These are phyloP conservation scores for Perdita meconis DNA, from an alignment of 2,888 invertebrate genomes.

Conservation along the genomic window DNA sequence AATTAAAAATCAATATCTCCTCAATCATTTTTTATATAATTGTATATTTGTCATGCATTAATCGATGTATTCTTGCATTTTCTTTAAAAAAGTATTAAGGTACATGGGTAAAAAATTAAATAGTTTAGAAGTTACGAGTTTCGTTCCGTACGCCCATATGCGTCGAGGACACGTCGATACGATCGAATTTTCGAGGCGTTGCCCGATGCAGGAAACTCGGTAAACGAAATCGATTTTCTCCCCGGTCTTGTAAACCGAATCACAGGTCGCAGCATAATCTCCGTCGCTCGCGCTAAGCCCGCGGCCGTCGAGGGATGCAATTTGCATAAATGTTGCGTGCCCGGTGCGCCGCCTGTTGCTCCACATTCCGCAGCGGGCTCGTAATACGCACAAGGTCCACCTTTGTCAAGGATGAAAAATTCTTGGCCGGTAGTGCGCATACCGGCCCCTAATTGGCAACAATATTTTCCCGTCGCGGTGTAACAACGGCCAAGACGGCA, in stretches of 20 bases:
- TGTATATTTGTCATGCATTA: too few species aligned
- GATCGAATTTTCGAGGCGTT: slow-evolving; percentile 45
- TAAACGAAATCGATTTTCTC: slow-evolving; percentile 24
- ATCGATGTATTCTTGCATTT: too few species aligned
- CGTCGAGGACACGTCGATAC: slow-evolving; percentile 9
- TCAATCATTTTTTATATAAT: too few species aligned
- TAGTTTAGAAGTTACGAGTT: too few species aligned
- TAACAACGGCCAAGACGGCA: slow-evolving; percentile 10
- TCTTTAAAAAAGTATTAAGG: too few species aligned
- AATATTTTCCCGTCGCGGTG: slow-evolving; percentile 23
- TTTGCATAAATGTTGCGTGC: slow-evolving; percentile 71
- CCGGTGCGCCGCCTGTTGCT: slow-evolving; percentile 68
- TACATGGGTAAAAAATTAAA: too few species aligned
- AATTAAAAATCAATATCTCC: too few species aligned
- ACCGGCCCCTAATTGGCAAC: slow-evolving; percentile 64
- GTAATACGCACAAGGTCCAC: slow-evolving; percentile 75
- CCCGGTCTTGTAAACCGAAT: too few species aligned
- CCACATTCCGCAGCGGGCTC: slow-evolving; percentile 73
- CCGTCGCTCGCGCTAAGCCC: slow-evolving; percentile 10
- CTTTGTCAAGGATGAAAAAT: slow-evolving; percentile 78
- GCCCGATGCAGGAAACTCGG: slow-evolving; percentile 13
- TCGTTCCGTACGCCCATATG: too few species aligned
- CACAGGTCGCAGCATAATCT: too few species aligned
- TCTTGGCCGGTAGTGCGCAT: slow-evolving; percentile 54
- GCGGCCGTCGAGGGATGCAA: slow-evolving; percentile 62